Percentiles rank a stretch among this genome's conserved stretches.
These are phyloP conservation scores for Pogonocichla stellata DNA, from an alignment of 2,113 vertebrate species.

Conservation along the genomic window DNA sequence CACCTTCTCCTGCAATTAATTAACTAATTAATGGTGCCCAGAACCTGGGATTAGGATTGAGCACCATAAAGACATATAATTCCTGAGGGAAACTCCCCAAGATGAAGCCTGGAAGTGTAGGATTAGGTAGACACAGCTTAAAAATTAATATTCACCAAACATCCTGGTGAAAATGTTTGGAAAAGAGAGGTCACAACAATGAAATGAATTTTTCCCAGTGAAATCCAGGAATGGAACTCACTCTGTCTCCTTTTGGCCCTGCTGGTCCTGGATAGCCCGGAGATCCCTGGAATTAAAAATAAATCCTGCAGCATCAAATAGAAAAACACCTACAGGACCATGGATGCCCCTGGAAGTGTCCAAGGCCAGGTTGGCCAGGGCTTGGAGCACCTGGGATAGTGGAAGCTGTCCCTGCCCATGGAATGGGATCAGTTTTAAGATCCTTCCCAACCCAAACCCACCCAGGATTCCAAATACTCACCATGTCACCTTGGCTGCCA, in stretches of 20 bases:
- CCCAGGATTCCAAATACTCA: neutral
- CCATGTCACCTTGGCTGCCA: slow-evolving; percentile 76
- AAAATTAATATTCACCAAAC: neutral
- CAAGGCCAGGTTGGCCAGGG: fast-evolving
- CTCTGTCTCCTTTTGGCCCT: slow-evolving; percentile 88
- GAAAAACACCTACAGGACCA: neutral
- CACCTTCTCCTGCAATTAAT: neutral
- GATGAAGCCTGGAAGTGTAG: neutral
- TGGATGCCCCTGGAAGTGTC: neutral
- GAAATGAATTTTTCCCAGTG: neutral
- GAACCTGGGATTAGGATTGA: neutral
- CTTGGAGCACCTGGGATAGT: neutral
- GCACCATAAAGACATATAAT: neutral
- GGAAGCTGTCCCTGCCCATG: neutral
- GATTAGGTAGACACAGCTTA: neutral
- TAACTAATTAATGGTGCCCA: neutral
- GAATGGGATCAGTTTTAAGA: neutral
- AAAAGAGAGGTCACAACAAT: neutral
- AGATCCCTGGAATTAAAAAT: slow-evolving; percentile 71
- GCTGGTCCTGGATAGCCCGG: slow-evolving; percentile 78
- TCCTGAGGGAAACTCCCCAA: neutral
- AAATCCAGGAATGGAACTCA: slow-evolving; percentile 64
- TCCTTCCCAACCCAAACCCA: neutral
- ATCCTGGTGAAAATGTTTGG: neutral
- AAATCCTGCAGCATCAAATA: neutral